These are phyloP conservation scores for Operophtera brumata DNA, from an alignment of 2,888 invertebrate genomes.

Conservation along the genomic window DNA sequence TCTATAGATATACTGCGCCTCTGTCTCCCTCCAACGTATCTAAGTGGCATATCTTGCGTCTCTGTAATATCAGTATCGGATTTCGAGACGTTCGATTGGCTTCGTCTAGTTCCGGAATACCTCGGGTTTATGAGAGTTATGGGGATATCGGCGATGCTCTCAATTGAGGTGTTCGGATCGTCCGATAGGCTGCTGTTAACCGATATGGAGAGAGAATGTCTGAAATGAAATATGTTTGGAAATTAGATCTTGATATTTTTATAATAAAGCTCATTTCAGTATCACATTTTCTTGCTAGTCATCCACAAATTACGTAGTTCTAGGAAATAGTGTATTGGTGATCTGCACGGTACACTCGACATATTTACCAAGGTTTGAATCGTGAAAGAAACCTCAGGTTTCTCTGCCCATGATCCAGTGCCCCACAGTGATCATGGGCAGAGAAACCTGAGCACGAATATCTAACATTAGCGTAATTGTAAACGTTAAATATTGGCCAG, in stretches of 20 bases:
- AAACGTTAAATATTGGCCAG: too few species aligned
- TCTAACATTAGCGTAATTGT: too few species aligned
- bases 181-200: constrained; percentile 71
- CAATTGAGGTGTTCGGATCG: constrained; percentile 67
- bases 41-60: constrained; percentile 1
- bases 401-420: too few species aligned
- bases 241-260: background rate
- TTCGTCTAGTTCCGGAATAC: constrained; percentile 44
- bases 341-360: too few species aligned
- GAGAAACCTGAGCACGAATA: too few species aligned
- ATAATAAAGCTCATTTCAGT: background rate
- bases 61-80: background rate
- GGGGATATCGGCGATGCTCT: constrained; percentile 73
- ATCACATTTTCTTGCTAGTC: background rate
- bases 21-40: constrained; percentile 1
- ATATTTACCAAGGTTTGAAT: too few species aligned
- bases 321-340: too few species aligned
- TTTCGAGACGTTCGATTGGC: constrained; percentile 7
- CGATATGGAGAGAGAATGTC: constrained; percentile 65
- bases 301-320: too few species aligned
- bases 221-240: constrained; percentile 38
- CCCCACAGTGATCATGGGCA: too few species aligned
- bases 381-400: too few species aligned
- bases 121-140: constrained; percentile 67
- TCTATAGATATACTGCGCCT: background rate